phyloP scores from a whole-genome alignment of 2,797 vertebrate species.

The Aotus griseimembra region DNA sequence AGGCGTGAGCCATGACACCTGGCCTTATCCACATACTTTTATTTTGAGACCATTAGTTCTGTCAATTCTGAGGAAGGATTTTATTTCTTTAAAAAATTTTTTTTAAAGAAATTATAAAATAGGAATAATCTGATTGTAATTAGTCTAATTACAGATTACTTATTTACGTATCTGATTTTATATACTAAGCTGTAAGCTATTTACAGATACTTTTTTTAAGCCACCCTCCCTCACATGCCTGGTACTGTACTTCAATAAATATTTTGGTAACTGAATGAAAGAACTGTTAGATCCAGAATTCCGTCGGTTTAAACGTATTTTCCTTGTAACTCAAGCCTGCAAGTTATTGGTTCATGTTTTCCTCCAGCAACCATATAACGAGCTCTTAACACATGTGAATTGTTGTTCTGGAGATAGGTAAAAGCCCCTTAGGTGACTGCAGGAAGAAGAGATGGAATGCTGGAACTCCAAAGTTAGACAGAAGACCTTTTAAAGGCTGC shows the following conservation, averaged over 20 bases:
- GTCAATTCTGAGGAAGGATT: slow-evolving; percentile 40
- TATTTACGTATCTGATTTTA: slow-evolving; percentile 22
- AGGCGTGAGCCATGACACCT: background rate
- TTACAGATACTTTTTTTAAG: background rate
- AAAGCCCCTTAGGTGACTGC: background rate
- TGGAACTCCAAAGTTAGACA: background rate
- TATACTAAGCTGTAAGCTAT: background rate
- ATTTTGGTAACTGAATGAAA: slow-evolving; percentile 36
- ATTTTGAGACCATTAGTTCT: slow-evolving; percentile 61
- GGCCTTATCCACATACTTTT: background rate
- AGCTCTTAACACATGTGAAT: slow-evolving; percentile 43
- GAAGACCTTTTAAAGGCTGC: slow-evolving; percentile 1
- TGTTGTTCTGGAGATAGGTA: background rate
- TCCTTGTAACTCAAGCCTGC: background rate
- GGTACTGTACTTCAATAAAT: background rate
- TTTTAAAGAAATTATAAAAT: background rate
- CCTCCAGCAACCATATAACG: slow-evolving; percentile 27
- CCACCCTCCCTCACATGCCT: background rate
- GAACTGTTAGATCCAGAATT: slow-evolving; percentile 2
- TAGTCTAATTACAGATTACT: background rate
- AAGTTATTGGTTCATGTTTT: slow-evolving; percentile 42
- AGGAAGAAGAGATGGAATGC: slow-evolving; percentile 28
- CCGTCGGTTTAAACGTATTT: background rate
- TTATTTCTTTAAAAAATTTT: background rate
- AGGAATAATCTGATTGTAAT: background rate